Conservation (phyloP, 2,797 vertebrate genomes). For the Helicolenus hilgendorfi region DNA sequence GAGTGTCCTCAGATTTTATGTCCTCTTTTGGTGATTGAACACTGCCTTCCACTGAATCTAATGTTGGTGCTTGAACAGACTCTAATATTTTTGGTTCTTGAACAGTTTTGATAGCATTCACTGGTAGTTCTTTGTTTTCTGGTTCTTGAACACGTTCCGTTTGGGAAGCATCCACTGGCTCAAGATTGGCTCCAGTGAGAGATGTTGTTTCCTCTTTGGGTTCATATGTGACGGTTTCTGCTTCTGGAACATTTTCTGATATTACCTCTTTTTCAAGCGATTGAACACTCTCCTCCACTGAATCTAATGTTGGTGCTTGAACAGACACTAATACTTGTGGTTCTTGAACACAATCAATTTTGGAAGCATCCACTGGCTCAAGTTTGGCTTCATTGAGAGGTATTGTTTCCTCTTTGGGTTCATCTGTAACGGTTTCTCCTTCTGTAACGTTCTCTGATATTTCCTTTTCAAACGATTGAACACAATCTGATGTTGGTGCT, state of each 20-base stretch:
- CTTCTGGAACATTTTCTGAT: neutral
- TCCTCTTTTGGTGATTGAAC: neutral
- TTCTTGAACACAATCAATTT: neutral
- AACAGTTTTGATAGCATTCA: neutral
- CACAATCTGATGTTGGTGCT: neutral
- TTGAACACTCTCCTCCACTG: neutral
- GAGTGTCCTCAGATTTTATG: neutral
- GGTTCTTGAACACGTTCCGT: neutral
- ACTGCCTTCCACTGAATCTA: neutral
- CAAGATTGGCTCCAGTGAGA: neutral
- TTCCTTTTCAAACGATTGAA: slow-evolving; percentile 16
- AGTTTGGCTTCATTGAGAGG: neutral
- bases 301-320: neutral
- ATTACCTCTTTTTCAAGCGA: neutral
- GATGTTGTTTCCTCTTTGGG: neutral
- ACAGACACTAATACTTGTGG: slow-evolving; percentile 9
- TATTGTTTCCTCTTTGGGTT: neutral
- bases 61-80: slow-evolving; percentile 12
- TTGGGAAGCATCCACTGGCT: neutral
- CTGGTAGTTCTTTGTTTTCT: neutral
- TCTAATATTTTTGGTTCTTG: neutral
- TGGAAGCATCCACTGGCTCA: neutral
- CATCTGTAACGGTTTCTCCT: neutral
- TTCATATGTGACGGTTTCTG: slow-evolving; percentile 24
- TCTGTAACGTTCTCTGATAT: neutral